These are phyloP conservation scores for Cotesia vestalis DNA, from an alignment of 1,140 invertebrate species.

Conservation along the genomic window DNA sequence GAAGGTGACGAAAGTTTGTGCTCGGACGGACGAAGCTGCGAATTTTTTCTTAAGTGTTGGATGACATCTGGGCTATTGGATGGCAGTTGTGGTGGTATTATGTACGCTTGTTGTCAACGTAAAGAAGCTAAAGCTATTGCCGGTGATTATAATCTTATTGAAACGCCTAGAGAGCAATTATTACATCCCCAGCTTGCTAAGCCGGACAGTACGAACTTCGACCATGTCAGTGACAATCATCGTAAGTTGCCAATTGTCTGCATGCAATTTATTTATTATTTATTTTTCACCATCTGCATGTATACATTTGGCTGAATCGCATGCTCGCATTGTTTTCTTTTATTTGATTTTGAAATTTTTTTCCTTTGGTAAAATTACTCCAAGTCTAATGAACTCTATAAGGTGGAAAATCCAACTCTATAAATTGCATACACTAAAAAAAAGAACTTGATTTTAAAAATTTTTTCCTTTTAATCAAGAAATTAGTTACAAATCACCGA, in stretches of 20 bases:
- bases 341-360: constrained; percentile 6
- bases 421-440: too few relatives aligned
- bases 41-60: constrained; percentile 94
- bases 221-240: constrained; percentile 61
- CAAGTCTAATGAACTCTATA: constrained; percentile 43
- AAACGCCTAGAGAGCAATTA: constrained; percentile 73
- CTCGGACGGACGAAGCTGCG: constrained; percentile 81
- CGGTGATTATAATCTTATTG: constrained; percentile 61
- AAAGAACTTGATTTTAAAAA: too few relatives aligned
- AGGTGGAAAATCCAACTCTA: not conserved
- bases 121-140: constrained; percentile 72
- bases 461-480: too few relatives aligned
- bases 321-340: not conserved
- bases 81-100: constrained; percentile 82
- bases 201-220: constrained; percentile 61
- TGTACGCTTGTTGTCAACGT: constrained; percentile 88
- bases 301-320: constrained; percentile 7
- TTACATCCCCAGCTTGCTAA: constrained; percentile 65
- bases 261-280: constrained; percentile 1
- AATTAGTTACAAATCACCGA: too few relatives aligned
- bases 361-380: constrained; percentile 42
- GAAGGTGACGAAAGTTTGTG: constrained; percentile 69
- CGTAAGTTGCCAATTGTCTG: constrained; percentile 53
- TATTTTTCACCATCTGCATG: constrained; percentile 10
- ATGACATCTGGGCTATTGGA: constrained; percentile 87